phyloP scores from a whole-genome alignment of 2,888 invertebrate species.

The Netelia inedita region DNA sequence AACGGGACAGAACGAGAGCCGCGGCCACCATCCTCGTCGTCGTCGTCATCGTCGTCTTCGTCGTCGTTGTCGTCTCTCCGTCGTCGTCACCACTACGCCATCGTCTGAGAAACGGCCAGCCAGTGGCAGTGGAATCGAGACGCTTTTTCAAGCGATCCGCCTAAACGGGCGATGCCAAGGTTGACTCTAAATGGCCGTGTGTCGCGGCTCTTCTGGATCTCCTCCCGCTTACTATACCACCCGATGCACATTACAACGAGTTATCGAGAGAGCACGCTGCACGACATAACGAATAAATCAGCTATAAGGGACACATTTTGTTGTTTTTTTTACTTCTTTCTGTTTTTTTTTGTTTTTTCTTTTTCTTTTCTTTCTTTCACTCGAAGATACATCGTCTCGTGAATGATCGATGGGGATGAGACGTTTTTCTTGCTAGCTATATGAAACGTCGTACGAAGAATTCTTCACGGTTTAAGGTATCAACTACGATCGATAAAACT shows the following conservation, averaged over 20 bases:
- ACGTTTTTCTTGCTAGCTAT: conserved; percentile 10
- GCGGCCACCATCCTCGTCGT: conserved; percentile 7
- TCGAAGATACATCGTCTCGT: conserved; percentile 2
- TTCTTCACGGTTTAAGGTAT: background rate
- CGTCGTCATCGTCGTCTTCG: conserved; percentile 17
- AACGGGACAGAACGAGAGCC: conserved; percentile 51
- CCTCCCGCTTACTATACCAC: conserved; percentile 56
- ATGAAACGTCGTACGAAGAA: conserved; percentile 10
- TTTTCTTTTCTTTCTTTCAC: background rate
- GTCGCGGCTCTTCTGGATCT: conserved; percentile 63
- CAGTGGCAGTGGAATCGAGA: conserved; percentile 67
- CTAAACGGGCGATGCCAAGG: conserved; percentile 81
- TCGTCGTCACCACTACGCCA: conserved; percentile 15
- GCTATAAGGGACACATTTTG: conserved; percentile 30
- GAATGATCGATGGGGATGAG: background rate
- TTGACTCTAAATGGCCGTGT: conserved; percentile 81
- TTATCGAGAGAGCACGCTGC: conserved; percentile 45
- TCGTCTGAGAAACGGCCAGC: conserved; percentile 39
- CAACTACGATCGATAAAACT: background rate
- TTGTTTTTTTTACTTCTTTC: background rate
- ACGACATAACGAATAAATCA: conserved; percentile 59
- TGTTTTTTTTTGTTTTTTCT: background rate
- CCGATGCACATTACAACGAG: conserved; percentile 73
- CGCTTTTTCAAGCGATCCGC: conserved; percentile 76
- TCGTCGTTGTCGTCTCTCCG: conserved; percentile 1